Percentiles rank a stretch among this genome's conserved stretches.
phyloP scores from a whole-genome alignment of 2,797 vertebrate genomes.

The Hypotaenidia philippensis region DNA sequence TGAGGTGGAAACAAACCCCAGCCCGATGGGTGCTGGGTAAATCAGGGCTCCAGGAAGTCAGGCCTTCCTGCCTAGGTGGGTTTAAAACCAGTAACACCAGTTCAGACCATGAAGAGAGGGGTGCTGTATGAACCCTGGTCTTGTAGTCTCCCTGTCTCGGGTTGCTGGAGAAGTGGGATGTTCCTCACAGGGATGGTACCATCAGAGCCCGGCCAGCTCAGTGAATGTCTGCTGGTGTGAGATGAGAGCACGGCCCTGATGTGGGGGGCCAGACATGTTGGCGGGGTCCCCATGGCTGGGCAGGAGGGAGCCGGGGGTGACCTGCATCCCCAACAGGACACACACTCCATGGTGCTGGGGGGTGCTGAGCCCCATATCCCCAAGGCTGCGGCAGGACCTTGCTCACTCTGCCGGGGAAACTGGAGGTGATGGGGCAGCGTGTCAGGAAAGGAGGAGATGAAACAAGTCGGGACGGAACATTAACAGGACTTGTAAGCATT shows the following conservation, averaged over 20 bases:
- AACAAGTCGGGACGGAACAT: background rate
- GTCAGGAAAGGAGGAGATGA: conserved; percentile 37
- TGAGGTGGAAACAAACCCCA: rapidly evolving
- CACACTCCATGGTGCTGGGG: rapidly evolving
- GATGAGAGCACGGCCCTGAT: rapidly evolving
- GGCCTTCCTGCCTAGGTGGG: background rate
- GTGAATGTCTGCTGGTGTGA: background rate
- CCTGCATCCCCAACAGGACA: background rate
- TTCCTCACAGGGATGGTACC: background rate
- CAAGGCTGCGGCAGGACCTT: rapidly evolving
- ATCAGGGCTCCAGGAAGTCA: background rate
- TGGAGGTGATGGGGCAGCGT: background rate
- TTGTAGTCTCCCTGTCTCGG: background rate
- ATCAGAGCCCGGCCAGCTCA: background rate
- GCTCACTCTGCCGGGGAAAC: background rate
- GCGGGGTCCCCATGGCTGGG: rapidly evolving
- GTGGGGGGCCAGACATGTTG: rapidly evolving
- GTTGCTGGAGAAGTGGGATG: rapidly evolving
- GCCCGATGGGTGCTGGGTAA: rapidly evolving
- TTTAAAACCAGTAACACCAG: background rate
- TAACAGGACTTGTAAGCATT: conserved; percentile 40
- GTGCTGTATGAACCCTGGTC: background rate
- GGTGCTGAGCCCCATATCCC: background rate
- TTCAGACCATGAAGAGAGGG: background rate
- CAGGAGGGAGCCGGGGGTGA: background rate